Evolutionary conservation across 2,888 invertebrate genomes (phyloP).

Genomic region (Epiblema foenella): DNA sequence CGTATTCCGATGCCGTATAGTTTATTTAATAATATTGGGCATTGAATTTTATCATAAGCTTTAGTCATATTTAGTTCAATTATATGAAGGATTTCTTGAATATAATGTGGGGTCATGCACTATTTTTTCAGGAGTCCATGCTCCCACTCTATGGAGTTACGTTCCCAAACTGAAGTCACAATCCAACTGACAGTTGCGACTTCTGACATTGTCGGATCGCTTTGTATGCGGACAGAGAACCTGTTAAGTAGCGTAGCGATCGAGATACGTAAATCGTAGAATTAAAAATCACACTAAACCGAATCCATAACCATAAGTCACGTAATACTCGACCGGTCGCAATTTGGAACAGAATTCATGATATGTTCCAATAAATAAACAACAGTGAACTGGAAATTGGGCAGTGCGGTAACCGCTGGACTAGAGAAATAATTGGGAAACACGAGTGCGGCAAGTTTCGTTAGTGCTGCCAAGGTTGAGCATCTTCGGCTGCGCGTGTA

Average conservation of each 20-base stretch:
- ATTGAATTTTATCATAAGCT: no score
- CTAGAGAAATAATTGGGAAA: constrained; percentile 46
- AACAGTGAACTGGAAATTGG: constrained; percentile 43
- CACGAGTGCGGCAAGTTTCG: constrained; percentile 21
- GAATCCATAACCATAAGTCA: constrained; percentile 35
- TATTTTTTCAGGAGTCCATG: no score
- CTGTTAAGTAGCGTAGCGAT: neutral
- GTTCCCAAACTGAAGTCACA: no score
- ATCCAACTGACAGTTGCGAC: no score
- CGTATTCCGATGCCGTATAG: no score
- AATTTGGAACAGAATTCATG: constrained; percentile 38
- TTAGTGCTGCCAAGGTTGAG: constrained; percentile 16
- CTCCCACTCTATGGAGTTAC: no score
- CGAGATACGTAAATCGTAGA: constrained; percentile 15
- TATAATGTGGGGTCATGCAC: no score
- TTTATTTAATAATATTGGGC: no score
- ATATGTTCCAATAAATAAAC: constrained; percentile 41
- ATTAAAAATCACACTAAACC: constrained; percentile 19
- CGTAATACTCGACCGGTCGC: constrained; percentile 37
- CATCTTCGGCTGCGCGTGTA: neutral
- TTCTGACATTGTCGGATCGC: no score
- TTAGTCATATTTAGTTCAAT: no score
- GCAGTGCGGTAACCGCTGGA: constrained; percentile 45
- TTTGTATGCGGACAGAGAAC: no score
- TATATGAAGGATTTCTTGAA: no score